Evolutionary conservation across 2,888 invertebrate genomes (phyloP), one percentile per base, ranked within the genome.

Genomic region (Cataglyphis cursor): DNA sequence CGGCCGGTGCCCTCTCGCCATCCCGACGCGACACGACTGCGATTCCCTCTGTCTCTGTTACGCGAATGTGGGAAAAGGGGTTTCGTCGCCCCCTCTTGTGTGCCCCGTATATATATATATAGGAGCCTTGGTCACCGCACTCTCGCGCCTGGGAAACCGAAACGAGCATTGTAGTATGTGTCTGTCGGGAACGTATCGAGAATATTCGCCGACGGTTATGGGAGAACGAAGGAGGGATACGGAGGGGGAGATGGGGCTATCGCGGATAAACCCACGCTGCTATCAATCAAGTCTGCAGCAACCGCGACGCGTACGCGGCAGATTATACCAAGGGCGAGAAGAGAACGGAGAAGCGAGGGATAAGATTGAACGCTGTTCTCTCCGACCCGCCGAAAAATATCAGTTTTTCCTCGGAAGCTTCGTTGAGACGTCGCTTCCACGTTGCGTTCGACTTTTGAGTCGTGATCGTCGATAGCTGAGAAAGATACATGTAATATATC

Each of bases 1-100:
- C 88, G 80, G 82, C 87, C 54, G 51, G 80, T 84, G 64, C 80
- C 62, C 80, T 48, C 51, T 73, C 74, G 21, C 74, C 59, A 62
- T 51, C n/a, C 24, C 54, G 68, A 28, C 80, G 81, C 81, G 70
- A 41, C 80, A 51, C 81, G 44, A 70, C 54, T 70, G 31, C 80
- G 66, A 59, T 70, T 54, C 44, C 21, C 72, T 64, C 21, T 66
- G 41, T 57, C 75, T 68, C 51, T 31, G 59, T 70, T 44, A 35
- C 44, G 68, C 54, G 51, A 18, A 31, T 18, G 41, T 44, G 24
- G 24, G 1, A 44, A 54, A 41, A 54, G 54, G 31, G n/a, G n/a
- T n/a, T n/a, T 51, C 48, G 48, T 48, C 48, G 48, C 48, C n/a
- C n/a, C n/a, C n/a, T 51, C 48, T 51, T n/a, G 18, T 3, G 1